phyloP scores from a whole-genome alignment of 2,888 invertebrate genomes.

The Prenolepis imparis region DNA sequence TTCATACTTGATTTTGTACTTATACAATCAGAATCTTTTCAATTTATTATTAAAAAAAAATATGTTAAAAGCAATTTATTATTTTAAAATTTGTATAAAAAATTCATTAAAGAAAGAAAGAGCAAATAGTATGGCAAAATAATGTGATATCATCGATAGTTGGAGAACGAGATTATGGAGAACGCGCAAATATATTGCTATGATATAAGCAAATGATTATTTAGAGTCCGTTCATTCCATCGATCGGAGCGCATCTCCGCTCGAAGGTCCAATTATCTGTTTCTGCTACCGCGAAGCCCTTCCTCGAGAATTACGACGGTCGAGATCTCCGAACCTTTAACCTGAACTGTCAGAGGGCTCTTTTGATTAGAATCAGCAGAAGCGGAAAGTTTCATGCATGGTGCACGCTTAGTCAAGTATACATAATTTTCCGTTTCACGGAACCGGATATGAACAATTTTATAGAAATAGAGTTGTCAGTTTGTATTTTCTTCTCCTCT shows the following conservation, averaged over 20 bases:
- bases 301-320: constrained; percentile 12
- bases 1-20: too few relatives aligned
- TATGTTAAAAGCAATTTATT: too few relatives aligned
- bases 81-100: not conserved
- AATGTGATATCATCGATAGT: not conserved
- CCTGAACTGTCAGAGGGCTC: constrained; percentile 49
- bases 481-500: constrained; percentile 25
- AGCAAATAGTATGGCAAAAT: not conserved
- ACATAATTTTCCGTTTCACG: constrained; percentile 74
- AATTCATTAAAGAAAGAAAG: not conserved
- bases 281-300: constrained; percentile 62
- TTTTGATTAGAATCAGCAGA: constrained; percentile 72
- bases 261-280: constrained; percentile 71
- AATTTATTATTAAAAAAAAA: too few relatives aligned
- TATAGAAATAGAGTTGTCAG: constrained; percentile 54
- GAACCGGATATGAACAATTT: constrained; percentile 57
- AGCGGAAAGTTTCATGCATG: constrained; percentile 69
- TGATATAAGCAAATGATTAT: not conserved
- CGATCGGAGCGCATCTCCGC: constrained; percentile 60
- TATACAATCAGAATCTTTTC: too few relatives aligned
- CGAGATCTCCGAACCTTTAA: constrained; percentile 56
- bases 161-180: not conserved
- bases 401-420: constrained; percentile 73
- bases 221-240: constrained; percentile 41
- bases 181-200: not conserved